Conservation (phyloP, 2,113 vertebrate species). For the Eulemur rufifrons region DNA sequence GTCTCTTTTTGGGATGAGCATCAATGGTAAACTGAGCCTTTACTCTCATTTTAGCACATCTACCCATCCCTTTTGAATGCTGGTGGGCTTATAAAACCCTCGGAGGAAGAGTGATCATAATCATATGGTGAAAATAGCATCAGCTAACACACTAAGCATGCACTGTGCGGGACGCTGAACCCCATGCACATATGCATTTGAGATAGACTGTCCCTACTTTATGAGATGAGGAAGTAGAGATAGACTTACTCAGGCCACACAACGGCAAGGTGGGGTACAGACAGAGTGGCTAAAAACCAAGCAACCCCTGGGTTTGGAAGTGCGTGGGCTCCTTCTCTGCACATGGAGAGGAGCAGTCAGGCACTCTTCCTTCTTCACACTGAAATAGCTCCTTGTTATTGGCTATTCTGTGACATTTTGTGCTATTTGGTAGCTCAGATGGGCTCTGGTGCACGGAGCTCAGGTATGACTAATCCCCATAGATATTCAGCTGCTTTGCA, state of each 20-base stretch:
- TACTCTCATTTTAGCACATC: neutral
- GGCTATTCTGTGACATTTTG: neutral
- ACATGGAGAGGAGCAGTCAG: neutral
- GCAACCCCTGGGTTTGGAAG: neutral
- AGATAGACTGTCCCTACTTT: neutral
- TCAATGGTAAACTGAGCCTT: neutral
- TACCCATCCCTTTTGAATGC: neutral
- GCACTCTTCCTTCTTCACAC: neutral
- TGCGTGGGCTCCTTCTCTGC: neutral
- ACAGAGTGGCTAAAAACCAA: neutral
- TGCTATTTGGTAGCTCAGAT: neutral
- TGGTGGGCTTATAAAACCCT: neutral
- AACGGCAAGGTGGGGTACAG: neutral
- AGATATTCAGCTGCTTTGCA: neutral
- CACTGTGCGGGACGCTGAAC: neutral
- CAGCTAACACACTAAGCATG: neutral
- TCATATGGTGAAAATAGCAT: neutral
- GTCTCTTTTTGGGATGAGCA: neutral
- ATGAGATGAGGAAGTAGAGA: neutral
- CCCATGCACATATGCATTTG: neutral
- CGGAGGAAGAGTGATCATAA: neutral
- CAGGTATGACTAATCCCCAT: neutral
- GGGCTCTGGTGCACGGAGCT: neutral
- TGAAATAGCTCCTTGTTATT: neutral
- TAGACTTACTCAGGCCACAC: neutral